Evolutionary conservation across 1,140 invertebrate species (phyloP), one percentile per base, ranked within the genome.

Genomic region (Coptotermes formosanus): DNA sequence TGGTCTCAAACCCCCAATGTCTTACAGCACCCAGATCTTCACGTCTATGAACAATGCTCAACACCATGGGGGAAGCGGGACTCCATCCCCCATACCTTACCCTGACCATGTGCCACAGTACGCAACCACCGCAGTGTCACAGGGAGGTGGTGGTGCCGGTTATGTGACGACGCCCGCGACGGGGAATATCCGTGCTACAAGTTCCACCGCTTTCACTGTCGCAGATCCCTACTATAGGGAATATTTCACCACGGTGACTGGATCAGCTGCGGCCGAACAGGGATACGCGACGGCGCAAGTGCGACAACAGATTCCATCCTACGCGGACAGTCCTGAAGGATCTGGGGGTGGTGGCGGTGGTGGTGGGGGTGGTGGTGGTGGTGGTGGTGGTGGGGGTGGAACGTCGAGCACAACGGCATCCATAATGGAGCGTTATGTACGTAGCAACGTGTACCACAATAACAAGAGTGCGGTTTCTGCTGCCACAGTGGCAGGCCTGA

Each of bases 401-500:
- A 85, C 83, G 81, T 87, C 89, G 89, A 87, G 87, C 91, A 86
- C 90, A 0, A 90, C 91, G 0, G 90, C 92, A 25, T 92, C 92
- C 52, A 93, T 92, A 86, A 91, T 92, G 87, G 92, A 94, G 89
- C 90, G 93, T 16, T 94, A 94, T 88, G 92, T 93, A 16, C 89
- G 93, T 11, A 90, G 89, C 38, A 89, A 89, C 86, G 90, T 89
- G n/a, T 92, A 92, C 89, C 92, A 93, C 88, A 90, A 90, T 86
- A 92, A 90, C 88, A 92, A 92, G 87, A 91, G 90, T 85, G 91
- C 92, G 45, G 92, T 92, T 85, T 91, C 91, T 44, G 92, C 92
- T 52, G 84, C 48, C 88, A 88, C 92, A 19, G 94, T 94, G 59
- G 95, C 95, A 88, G 96, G 95, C 9, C 93, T 97, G 75, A 97